Percentiles rank a stretch among this genome's conserved stretches.
These are phyloP conservation scores for Eurypyga helias DNA, from an alignment of 2,113 vertebrate species.

Conservation along the genomic window DNA sequence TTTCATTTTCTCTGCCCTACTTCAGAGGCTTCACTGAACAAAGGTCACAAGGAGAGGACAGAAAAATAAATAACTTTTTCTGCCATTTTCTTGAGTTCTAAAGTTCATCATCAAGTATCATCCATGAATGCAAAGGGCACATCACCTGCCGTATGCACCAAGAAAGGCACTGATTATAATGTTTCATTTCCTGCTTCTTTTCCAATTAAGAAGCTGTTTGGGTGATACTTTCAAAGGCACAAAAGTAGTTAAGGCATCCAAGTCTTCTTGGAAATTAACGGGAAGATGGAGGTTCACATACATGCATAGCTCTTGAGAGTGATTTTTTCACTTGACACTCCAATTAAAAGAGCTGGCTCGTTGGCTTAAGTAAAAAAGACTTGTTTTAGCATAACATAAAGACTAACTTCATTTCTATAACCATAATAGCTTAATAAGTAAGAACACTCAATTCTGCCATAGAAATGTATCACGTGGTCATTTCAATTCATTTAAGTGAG, in stretches of 20 bases:
- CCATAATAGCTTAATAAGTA: not conserved
- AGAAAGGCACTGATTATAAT: not conserved
- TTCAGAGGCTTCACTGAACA: not conserved
- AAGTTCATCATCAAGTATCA: not conserved
- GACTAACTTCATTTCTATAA: not conserved
- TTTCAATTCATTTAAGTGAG: not conserved
- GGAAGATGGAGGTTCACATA: not conserved
- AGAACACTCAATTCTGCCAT: not conserved
- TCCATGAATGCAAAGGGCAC: not conserved
- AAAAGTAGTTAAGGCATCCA: not conserved
- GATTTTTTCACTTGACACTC: not conserved
- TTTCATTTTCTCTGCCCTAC: not conserved
- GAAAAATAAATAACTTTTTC: not conserved
- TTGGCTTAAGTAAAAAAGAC: not conserved
- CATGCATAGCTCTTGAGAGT: not conserved
- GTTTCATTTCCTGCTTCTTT: not conserved
- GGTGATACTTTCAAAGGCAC: not conserved
- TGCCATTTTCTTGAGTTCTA: not conserved
- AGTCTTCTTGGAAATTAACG: not conserved
- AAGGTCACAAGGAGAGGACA: not conserved
- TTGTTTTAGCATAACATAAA: not conserved
- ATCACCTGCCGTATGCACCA: not conserved
- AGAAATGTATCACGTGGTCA: accelerated
- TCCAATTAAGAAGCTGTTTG: not conserved
- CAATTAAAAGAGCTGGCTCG: not conserved